These are phyloP conservation scores for Mylabris sibirica DNA, from an alignment of 2,888 invertebrate genomes.

Conservation along the genomic window DNA sequence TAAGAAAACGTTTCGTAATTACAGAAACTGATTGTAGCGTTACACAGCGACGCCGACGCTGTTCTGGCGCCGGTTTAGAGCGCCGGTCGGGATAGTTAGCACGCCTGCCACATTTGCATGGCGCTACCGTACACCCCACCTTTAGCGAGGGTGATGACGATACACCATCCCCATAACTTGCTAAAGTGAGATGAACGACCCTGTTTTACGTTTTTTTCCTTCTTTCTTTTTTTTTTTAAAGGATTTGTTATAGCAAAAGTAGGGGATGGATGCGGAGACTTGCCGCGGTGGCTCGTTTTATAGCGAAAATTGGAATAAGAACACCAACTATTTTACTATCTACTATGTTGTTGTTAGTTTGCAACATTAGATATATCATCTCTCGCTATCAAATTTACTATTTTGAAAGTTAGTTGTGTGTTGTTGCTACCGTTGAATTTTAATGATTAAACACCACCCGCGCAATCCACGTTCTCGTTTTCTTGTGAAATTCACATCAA, in stretches of 20 bases:
- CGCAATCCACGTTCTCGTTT: constrained; percentile 38
- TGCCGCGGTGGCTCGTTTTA: background rate
- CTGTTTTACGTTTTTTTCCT: constrained; percentile 55
- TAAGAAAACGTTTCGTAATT: constrained; percentile 54
- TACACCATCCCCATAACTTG: constrained; percentile 43
- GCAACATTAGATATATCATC: background rate
- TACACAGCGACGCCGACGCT: constrained; percentile 60
- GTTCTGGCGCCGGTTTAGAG: constrained; percentile 60
- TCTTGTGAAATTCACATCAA: constrained; percentile 39
- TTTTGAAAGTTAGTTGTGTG: constrained; percentile 1
- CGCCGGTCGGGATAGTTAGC: constrained; percentile 61
- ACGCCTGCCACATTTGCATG: constrained; percentile 63
- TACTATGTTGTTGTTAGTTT: background rate
- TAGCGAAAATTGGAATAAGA: constrained; percentile 17
- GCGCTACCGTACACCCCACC: constrained; percentile 56
- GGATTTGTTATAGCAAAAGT: constrained; percentile 39
- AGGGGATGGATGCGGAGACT: constrained; percentile 36
- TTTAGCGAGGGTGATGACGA: constrained; percentile 50
- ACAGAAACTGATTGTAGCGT: constrained; percentile 60
- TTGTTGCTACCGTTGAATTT: constrained; percentile 35
- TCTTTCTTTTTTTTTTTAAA: too few species aligned
- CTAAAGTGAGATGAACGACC: constrained; percentile 46
- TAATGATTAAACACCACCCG: constrained; percentile 37
- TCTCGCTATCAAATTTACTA: background rate
- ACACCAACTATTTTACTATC: background rate